phyloP scores from a whole-genome alignment of 2,888 invertebrate species.

The Flexamia atlantica region DNA sequence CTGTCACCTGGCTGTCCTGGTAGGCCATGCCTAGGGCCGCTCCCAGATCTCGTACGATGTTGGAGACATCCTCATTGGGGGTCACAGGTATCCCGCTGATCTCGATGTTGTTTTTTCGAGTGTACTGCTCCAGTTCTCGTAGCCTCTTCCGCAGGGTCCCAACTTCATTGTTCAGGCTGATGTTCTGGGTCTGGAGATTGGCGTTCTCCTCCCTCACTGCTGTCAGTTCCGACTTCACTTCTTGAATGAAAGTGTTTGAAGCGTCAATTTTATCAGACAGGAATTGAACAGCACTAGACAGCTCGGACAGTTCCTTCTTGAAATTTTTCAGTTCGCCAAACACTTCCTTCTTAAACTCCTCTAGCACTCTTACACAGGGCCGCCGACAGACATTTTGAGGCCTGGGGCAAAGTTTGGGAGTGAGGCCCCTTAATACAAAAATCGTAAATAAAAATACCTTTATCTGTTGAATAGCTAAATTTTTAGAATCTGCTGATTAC shows the following conservation, averaged over 20 bases:
- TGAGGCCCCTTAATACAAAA: too few relatives aligned
- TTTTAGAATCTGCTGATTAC: too few relatives aligned
- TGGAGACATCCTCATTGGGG: not conserved
- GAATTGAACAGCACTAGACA: not conserved
- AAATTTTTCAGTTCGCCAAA: not conserved
- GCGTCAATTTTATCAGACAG: not conserved
- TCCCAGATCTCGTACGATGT: not conserved
- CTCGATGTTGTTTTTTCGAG: not conserved
- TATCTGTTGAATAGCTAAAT: too few relatives aligned
- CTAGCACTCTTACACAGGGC: not conserved
- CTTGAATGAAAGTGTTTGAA: not conserved
- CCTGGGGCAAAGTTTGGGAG: too few relatives aligned
- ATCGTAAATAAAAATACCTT: too few relatives aligned
- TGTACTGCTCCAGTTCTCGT: not conserved
- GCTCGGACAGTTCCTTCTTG: not conserved
- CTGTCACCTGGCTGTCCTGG: not conserved
- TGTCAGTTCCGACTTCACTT: not conserved
- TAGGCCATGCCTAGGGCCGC: not conserved
- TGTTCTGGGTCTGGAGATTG: not conserved
- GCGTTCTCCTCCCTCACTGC: not conserved
- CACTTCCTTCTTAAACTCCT: not conserved
- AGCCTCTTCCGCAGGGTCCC: not conserved
- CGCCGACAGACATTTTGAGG: too few relatives aligned
- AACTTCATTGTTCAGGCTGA: not conserved
- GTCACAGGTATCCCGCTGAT: not conserved